Evolutionary conservation across 2,888 invertebrate genomes (phyloP), one percentile per base, ranked within the genome.

Genomic region (Apodemia mormo): DNA sequence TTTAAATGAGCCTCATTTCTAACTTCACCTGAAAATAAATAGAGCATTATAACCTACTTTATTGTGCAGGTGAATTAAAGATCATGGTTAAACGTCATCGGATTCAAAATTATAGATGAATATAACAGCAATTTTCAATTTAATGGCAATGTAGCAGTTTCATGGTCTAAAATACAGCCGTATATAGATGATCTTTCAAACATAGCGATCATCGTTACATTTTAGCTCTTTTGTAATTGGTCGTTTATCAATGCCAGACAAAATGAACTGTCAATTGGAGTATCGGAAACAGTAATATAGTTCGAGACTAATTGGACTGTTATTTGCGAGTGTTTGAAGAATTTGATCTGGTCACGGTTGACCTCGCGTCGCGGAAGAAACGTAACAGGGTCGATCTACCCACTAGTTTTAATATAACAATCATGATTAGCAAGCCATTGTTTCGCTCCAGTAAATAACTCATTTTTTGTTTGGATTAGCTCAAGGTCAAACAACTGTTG

Each of bases 281-380:
- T 67, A 58, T 68, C 29, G 43, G 22, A 73, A 68, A 70, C 71
- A 71, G 72, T 74, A 69, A 68, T 71, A 78, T 70, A 75, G 80
- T 49, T 82, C 80, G 74, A 69, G 66, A 76, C 78, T 76, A 70
- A 77, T 74, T 78, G 78, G 82, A 68, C 67, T 71, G 68, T 64
- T 37, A 68, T 58, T 58, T 58, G 58, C 58, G 58, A 69, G 52
- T 33, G 76, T 78, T 79, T 73, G 80, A 84, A 85, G 88, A 86
- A 89, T 92, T 88, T 77, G 82, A 79, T 79, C 82, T 80, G 84
- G 90, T 89, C 90, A 90, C 88, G 89, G 80, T 78, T 85, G 90
- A 88, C 90, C 92, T 91, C 88, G 86, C 77, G 75, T 85, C 85
- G 82, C 89, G 90, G 91, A 92, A 92, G 92, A 90, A 89, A 89